Evolutionary conservation across 2,888 invertebrate species (phyloP).

Genomic region (Elmis aenea): DNA sequence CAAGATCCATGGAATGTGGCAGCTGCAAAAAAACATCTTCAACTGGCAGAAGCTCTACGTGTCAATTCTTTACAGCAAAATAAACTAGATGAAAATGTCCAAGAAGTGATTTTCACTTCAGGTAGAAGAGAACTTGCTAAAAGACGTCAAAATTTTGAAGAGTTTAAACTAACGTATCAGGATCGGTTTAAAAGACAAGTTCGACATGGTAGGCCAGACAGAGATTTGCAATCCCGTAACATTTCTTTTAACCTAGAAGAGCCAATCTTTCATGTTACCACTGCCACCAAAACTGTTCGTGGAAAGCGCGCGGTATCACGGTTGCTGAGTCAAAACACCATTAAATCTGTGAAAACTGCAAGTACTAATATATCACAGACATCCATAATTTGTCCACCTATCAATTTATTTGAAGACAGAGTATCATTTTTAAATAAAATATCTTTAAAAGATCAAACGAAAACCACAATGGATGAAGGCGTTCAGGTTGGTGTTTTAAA

Average conservation of each 20-base stretch:
- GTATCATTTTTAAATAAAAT: no score
- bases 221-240: no score
- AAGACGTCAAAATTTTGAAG: slow-evolving; percentile 20
- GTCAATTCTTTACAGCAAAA: slow-evolving; percentile 20
- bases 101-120: slow-evolving; percentile 3
- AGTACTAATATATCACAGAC: no score
- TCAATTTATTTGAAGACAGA: no score
- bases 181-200: slow-evolving; percentile 6
- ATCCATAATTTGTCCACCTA: no score
- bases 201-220: not conserved
- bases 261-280: no score
- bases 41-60: slow-evolving; percentile 20
- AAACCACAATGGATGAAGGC: slow-evolving; percentile 1
- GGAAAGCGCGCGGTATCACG: no score
- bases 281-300: no score
- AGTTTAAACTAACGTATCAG: slow-evolving; percentile 18
- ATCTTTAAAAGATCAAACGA: no score
- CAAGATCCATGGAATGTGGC: slow-evolving; percentile 18
- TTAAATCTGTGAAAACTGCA: no score
- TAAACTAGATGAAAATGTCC: not conserved
- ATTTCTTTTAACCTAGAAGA: no score
- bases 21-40: slow-evolving; percentile 12
- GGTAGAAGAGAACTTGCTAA: slow-evolving; percentile 14
- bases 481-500: slow-evolving; percentile 12
- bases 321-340: no score